These are phyloP conservation scores for Strix occidentalis DNA, from an alignment of 2,797 vertebrate genomes.

Conservation along the genomic window DNA sequence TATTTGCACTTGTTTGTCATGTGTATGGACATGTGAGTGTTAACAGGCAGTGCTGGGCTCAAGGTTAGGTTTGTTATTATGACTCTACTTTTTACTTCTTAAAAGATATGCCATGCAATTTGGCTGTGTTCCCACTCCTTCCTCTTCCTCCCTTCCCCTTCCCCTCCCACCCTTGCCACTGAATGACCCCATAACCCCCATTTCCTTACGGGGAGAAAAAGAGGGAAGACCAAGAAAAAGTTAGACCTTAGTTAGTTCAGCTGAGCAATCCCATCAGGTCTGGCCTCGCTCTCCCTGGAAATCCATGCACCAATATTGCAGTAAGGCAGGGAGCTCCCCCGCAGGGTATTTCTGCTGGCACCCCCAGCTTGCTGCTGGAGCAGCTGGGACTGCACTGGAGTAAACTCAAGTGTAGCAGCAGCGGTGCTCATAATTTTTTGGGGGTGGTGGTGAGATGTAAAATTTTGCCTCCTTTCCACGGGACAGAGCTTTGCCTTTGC, in stretches of 20 bases:
- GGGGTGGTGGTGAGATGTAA: not conserved
- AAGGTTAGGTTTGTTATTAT: not conserved
- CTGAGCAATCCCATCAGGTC: not conserved
- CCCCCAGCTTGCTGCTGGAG: not conserved
- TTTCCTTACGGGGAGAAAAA: not conserved
- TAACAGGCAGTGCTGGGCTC: not conserved
- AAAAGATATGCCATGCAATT: not conserved
- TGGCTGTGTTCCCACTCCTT: not conserved
- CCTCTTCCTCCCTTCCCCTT: not conserved
- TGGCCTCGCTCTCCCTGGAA: not conserved
- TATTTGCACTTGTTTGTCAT: not conserved
- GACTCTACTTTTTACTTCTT: not conserved
- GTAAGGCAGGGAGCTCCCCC: not conserved
- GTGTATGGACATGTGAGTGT: not conserved
- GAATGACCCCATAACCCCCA: not conserved
- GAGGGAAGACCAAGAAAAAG: not conserved
- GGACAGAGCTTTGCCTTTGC: not conserved
- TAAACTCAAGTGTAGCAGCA: not conserved
- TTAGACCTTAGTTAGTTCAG: not conserved
- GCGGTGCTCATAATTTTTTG: accelerated
- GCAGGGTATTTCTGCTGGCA: not conserved
- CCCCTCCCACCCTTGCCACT: not conserved
- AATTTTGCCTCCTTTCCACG: not conserved
- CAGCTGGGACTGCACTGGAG: not conserved
- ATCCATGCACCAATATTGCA: not conserved